These are phyloP conservation scores for Marmota monax DNA, from an alignment of 2,113 vertebrate genomes.

Conservation along the genomic window DNA sequence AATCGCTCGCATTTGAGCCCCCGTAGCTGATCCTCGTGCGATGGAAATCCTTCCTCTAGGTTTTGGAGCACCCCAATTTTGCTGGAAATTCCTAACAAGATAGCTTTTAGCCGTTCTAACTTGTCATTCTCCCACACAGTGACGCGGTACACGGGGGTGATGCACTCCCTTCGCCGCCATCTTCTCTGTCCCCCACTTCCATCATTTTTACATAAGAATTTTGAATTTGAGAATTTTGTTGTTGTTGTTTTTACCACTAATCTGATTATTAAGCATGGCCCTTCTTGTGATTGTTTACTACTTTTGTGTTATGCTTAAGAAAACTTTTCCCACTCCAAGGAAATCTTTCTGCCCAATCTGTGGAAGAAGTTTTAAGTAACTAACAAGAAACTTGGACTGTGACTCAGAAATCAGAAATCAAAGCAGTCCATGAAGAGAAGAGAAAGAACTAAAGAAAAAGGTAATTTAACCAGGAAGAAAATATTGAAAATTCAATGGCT, in stretches of 20 bases:
- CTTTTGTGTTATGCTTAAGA: constrained; percentile 73
- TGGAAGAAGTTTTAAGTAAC: constrained; percentile 90
- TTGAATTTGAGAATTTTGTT: constrained; percentile 88
- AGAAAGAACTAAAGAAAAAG: constrained; percentile 79
- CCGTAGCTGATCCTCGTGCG: too few species aligned
- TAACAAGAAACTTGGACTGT: constrained; percentile 92
- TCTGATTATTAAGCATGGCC: constrained; percentile 91
- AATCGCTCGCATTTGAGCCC: too few species aligned
- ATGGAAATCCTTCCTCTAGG: too few species aligned
- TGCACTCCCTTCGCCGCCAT: too few species aligned
- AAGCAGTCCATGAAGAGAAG: constrained; percentile 94
- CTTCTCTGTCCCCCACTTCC: background rate
- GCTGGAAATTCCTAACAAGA: too few species aligned
- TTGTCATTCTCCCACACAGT: too few species aligned
- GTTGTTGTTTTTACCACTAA: constrained; percentile 80
- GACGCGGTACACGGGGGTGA: too few species aligned
- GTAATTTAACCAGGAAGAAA: constrained; percentile 93
- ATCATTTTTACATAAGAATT: constrained; percentile 87
- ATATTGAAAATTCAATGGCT: constrained; percentile 92
- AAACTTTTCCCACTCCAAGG: constrained; percentile 83
- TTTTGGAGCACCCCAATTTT: too few species aligned
- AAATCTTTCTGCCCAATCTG: constrained; percentile 92
- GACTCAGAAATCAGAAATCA: constrained; percentile 93
- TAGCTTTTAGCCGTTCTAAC: too few species aligned
- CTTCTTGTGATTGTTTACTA: constrained; percentile 81